phyloP scores from a whole-genome alignment of 2,888 invertebrate species.

The Fragum whitleyi region DNA sequence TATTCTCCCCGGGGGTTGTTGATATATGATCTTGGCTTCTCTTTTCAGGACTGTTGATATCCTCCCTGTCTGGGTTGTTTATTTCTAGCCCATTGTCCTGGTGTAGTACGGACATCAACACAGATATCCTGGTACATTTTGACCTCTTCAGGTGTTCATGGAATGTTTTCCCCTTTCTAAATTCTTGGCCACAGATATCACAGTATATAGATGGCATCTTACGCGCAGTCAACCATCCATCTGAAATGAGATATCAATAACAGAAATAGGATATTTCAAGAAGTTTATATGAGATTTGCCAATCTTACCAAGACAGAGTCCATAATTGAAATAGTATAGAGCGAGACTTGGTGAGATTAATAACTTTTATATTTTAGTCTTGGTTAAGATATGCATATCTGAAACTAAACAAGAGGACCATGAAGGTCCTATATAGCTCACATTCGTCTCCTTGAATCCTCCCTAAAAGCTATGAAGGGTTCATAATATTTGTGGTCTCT shows the following conservation, averaged over 20 bases:
- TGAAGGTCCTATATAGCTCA: too few species aligned
- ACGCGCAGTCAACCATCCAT: neutral
- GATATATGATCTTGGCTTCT: neutral
- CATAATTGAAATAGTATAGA: too few species aligned
- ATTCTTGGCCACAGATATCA: conserved; percentile 28
- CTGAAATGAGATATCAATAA: neutral
- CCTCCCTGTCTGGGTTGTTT: neutral
- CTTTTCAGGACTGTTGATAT: neutral
- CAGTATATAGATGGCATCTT: conserved; percentile 19
- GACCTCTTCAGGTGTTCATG: conserved; percentile 25
- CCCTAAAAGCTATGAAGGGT: too few species aligned
- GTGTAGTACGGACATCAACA: neutral
- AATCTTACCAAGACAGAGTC: too few species aligned
- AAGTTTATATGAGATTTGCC: too few species aligned
- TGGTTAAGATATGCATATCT: too few species aligned
- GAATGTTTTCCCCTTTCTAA: conserved; percentile 22
- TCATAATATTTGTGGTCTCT: too few species aligned
- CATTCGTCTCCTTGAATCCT: too few species aligned
- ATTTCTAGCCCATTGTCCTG: neutral
- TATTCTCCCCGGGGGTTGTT: neutral
- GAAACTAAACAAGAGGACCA: too few species aligned
- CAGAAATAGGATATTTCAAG: too few species aligned
- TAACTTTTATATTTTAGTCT: too few species aligned
- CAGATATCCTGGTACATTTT: conserved; percentile 10
- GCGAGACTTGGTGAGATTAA: too few species aligned